Evolutionary conservation across 2,797 vertebrate species (phyloP).

Genomic region (Erpetoichthys calabaricus): DNA sequence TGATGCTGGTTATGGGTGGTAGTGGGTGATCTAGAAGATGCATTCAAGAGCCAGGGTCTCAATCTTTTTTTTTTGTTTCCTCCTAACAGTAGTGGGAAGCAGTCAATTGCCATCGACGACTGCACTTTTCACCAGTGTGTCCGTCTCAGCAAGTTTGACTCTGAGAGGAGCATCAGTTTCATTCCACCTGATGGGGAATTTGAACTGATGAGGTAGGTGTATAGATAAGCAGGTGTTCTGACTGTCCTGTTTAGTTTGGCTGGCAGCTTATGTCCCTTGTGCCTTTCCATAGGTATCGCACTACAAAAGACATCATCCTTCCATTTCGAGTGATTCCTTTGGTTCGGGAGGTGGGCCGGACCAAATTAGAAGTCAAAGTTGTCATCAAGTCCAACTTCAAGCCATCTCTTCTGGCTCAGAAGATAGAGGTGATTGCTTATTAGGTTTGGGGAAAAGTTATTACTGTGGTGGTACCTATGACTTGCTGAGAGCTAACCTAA

Average conservation of each 20-base stretch:
- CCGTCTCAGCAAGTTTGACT: conserved; percentile 93
- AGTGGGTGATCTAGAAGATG: neutral
- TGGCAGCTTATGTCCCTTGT: neutral
- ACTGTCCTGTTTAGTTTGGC: neutral
- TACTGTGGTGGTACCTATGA: neutral
- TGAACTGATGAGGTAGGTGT: conserved; percentile 87
- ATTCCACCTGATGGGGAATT: conserved; percentile 97
- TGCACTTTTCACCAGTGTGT: conserved; percentile 65
- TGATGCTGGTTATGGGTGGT: too few species aligned
- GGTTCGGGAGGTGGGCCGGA: conserved; percentile 91
- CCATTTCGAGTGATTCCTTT: conserved; percentile 94
- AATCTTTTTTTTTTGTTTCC: conserved; percentile 12
- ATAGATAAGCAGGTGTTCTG: neutral
- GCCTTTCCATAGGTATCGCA: conserved; percentile 71
- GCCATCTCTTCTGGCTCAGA: conserved; percentile 92
- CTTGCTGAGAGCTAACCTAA: neutral
- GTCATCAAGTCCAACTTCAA: conserved; percentile 99
- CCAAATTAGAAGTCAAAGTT: conserved; percentile 94
- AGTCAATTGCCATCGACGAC: conserved; percentile 71
- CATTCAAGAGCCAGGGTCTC: neutral
- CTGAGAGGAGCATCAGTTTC: conserved; percentile 97
- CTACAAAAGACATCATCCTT: conserved; percentile 97
- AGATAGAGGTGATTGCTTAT: conserved; percentile 75
- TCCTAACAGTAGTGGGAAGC: conserved; percentile 70
- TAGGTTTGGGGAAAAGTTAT: neutral